Percentiles rank a stretch among this genome's conserved stretches.
Evolutionary conservation across 2,888 invertebrate genomes (phyloP).

Genomic region (Xestia xanthographa): DNA sequence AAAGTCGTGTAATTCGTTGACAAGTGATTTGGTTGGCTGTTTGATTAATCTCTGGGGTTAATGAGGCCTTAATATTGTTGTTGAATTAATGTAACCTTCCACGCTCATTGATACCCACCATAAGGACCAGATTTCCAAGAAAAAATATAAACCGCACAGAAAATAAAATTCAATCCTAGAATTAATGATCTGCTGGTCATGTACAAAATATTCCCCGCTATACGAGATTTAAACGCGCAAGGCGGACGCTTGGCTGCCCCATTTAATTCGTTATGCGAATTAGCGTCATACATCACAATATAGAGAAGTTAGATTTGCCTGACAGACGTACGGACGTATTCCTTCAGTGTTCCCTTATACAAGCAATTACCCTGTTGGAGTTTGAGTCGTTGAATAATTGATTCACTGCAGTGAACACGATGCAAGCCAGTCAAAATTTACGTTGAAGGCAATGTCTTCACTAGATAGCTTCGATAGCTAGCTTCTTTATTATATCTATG

Average conservation of each 20-base stretch:
- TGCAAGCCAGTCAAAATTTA: constrained; percentile 34
- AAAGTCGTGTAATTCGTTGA: background rate
- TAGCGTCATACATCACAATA: constrained; percentile 48
- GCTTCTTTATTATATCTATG: no score
- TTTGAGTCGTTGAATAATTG: constrained; percentile 44
- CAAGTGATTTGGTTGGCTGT: background rate
- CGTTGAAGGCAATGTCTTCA: constrained; percentile 6
- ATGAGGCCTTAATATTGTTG: background rate
- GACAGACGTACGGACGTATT: constrained; percentile 24
- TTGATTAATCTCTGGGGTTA: background rate
- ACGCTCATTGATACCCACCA: background rate
- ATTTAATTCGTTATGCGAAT: constrained; percentile 39
- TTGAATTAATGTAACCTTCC: background rate
- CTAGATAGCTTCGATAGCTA: constrained; percentile 3
- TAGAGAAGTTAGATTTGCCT: constrained; percentile 23
- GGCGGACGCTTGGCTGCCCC: constrained; percentile 19
- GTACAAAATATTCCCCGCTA: background rate
- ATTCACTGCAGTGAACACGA: constrained; percentile 21
- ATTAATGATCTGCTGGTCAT: background rate
- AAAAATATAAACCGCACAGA: background rate
- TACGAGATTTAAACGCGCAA: background rate
- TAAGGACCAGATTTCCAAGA: background rate
- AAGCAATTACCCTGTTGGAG: constrained; percentile 44
- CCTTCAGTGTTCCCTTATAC: constrained; percentile 28
- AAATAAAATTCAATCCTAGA: background rate